Conservation (phyloP, 2,113 vertebrate genomes). For the Acanthisitta chloris region DNA sequence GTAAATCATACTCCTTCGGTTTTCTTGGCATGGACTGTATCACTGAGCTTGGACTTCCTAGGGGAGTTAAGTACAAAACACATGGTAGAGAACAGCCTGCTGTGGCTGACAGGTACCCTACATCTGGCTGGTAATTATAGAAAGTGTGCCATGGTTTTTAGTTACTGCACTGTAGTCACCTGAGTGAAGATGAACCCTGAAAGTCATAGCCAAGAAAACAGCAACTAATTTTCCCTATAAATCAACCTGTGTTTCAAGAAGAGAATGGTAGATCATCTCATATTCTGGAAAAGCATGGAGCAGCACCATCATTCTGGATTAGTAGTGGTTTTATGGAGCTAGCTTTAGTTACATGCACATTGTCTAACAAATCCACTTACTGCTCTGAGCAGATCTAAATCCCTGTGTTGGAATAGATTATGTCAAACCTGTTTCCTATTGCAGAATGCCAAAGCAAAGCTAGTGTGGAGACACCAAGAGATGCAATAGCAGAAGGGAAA, state of each 20-base stretch:
- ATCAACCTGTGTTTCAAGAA: background rate
- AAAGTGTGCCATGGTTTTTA: background rate
- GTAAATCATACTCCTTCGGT: background rate
- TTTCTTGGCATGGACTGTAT: background rate
- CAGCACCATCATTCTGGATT: background rate
- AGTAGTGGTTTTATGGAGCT: background rate
- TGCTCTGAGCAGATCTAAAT: background rate
- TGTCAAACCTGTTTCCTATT: background rate
- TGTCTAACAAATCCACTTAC: background rate
- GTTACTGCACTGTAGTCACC: background rate
- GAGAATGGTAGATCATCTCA: background rate
- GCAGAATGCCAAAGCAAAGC: background rate
- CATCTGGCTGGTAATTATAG: background rate
- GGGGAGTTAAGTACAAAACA: background rate
- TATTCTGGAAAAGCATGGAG: background rate
- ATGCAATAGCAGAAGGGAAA: background rate
- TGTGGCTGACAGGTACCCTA: background rate
- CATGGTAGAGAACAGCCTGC: background rate
- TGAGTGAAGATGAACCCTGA: background rate
- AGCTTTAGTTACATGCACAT: background rate
- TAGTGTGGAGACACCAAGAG: background rate
- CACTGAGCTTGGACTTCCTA: background rate
- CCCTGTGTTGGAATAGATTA: background rate
- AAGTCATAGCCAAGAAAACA: background rate
- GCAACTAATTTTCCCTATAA: background rate